A percentile compares a stretch with the other conserved stretches of the same genome.
These are phyloP conservation scores for Chitala chitala DNA, from an alignment of 2,113 vertebrate genomes.

Conservation along the genomic window DNA sequence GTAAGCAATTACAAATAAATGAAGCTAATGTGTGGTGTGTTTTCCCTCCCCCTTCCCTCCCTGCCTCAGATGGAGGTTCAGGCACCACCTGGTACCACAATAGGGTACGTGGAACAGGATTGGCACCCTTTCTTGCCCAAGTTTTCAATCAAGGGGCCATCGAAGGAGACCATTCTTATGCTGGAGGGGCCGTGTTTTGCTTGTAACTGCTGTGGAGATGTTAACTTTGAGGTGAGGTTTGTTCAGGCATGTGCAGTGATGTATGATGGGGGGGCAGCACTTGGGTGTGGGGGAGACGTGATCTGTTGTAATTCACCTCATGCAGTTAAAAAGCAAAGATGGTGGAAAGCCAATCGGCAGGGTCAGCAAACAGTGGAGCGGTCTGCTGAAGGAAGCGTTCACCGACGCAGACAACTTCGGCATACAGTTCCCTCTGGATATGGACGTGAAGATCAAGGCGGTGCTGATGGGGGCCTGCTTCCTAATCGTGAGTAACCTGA, in stretches of 20 bases:
- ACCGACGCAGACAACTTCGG: conserved; percentile 83
- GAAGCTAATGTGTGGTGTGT: neutral
- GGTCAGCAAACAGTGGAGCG: conserved; percentile 85
- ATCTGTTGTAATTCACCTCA: neutral
- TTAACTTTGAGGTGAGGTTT: conserved; percentile 78
- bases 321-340: conserved; percentile 68
- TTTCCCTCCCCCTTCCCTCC: neutral
- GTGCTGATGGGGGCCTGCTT: conserved; percentile 82
- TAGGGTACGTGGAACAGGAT: conserved; percentile 76
- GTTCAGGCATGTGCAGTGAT: no score
- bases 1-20: neutral
- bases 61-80: conserved; percentile 81
- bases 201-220: conserved; percentile 78
- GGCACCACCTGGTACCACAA: conserved; percentile 74
- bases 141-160: conserved; percentile 74
- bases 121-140: conserved; percentile 78
- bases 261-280: no score
- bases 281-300: neutral
- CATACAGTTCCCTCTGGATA: conserved; percentile 79
- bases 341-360: conserved; percentile 61
- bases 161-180: conserved; percentile 67
- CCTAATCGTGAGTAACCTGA: conserved; percentile 75
- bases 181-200: conserved; percentile 78
- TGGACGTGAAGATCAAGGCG: conserved; percentile 83
- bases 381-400: conserved; percentile 72